Conservation (phyloP, 1,140 invertebrate species). For the Drosophila busckii region DNA sequence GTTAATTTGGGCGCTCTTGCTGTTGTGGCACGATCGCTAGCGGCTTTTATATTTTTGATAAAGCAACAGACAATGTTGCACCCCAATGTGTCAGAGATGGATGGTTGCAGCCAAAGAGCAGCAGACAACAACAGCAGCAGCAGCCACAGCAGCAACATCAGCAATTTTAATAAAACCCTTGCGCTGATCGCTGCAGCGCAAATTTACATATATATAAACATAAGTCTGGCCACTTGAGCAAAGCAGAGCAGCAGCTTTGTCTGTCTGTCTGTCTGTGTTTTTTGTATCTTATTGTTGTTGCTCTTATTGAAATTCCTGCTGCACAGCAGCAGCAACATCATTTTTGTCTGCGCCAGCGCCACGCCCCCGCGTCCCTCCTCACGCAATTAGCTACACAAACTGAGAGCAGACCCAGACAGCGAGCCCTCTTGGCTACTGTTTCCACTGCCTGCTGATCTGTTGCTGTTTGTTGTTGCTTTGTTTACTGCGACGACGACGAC, state of each 20-base stretch:
- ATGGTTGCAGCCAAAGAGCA: too few relatives aligned
- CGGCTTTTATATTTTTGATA: slow-evolving; percentile 33
- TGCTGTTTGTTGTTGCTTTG: slow-evolving; percentile 7
- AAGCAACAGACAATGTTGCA: slow-evolving; percentile 58
- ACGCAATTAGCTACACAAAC: slow-evolving; percentile 3
- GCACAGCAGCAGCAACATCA: slow-evolving; percentile 32
- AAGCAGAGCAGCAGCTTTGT: too few relatives aligned
- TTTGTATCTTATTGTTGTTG: slow-evolving; percentile 10
- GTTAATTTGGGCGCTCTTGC: too few relatives aligned
- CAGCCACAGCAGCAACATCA: slow-evolving; percentile 29
- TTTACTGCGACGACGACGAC: neutral
- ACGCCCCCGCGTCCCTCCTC: neutral
- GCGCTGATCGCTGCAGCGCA: slow-evolving; percentile 31
- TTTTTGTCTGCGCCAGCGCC: slow-evolving; percentile 16
- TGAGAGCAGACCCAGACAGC: slow-evolving; percentile 9
- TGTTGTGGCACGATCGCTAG: slow-evolving; percentile 31
- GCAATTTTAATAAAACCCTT: slow-evolving; percentile 34
- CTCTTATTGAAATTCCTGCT: slow-evolving; percentile 63
- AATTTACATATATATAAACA: slow-evolving; percentile 9
- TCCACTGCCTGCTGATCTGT: slow-evolving; percentile 29
- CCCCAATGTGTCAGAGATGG: slow-evolving; percentile 52
- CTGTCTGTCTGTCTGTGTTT: slow-evolving; percentile 30
- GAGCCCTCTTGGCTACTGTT: slow-evolving; percentile 52
- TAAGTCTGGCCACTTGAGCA: slow-evolving; percentile 1
- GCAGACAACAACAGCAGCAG: too few relatives aligned